Base-by-base conservation (phyloP, 1,140 invertebrate species). In the Rhagoletis zephyria region DNA sequence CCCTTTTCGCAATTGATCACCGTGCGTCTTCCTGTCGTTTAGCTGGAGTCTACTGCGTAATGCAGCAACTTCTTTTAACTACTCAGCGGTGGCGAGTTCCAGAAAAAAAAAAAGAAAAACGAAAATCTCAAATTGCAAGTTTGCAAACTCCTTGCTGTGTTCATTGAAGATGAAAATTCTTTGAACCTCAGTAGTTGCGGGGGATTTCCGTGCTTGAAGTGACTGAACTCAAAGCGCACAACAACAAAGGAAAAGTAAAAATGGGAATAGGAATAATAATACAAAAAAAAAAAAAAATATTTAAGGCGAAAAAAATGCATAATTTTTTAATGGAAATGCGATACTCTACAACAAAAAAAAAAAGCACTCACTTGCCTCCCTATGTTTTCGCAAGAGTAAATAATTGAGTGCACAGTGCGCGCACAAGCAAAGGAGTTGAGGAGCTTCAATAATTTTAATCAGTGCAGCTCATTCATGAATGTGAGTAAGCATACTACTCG, bases 121-220 rank as follows among this genome's bases (percentile, higher is more conserved):
- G 16, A 81, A 56, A 51, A 81, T 81, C 45, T 81, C 74, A 81
- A 81, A 81, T 81, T 81, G 74, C 74, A 81, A 81, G 74, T 81
- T 30, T 81, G 42, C 74, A 56, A 81, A 81, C 74, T 81, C 48
- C 74, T 81, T 12, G 74, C 74, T 81, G 74, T 81, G 74, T 48
- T 81, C 74, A 81, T 81, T 81, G 74, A 81, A 81, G 74, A 81
- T 81, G 74, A 81, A 81, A 81, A 81, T 81, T 81, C 74, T 81
- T 81, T 81, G 74, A 81, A 81, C 74, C 45, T 48, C 7, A 56
- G 74, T 16, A 81, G 42, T 56, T 81, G 74, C 16, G 74, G 74
- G 45, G 74, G 74, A 81, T 81, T 81, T 81, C 74, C 74, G 74
- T 81, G 74, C 74, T 56, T 56, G 74, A 19, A 81, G 74, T 81